These are phyloP conservation scores for Tethea ocularis DNA, from an alignment of 2,888 invertebrate genomes.

Conservation along the genomic window DNA sequence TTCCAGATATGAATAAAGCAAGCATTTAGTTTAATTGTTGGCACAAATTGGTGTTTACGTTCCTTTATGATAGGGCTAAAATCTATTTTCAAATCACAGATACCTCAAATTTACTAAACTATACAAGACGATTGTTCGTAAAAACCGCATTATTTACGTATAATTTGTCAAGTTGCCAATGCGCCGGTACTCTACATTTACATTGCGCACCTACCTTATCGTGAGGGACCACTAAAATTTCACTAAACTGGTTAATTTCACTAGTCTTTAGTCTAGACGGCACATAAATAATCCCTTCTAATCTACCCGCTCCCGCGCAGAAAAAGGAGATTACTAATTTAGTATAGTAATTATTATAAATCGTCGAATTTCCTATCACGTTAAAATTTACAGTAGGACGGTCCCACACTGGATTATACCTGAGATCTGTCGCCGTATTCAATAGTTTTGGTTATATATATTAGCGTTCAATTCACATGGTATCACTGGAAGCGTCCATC, in stretches of 20 bases:
- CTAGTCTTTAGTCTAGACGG: constrained; percentile 74
- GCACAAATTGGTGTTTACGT: constrained; percentile 67
- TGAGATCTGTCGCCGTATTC: constrained; percentile 67
- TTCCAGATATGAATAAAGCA: constrained; percentile 17
- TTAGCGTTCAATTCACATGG: constrained; percentile 64
- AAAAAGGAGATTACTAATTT: constrained; percentile 41
- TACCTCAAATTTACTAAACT: constrained; percentile 35
- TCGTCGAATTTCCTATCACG: constrained; percentile 71
- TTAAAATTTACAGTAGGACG: constrained; percentile 78
- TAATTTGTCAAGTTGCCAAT: constrained; percentile 62
- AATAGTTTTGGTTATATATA: constrained; percentile 60
- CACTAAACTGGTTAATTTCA: constrained; percentile 71
- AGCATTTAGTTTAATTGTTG: constrained; percentile 54
- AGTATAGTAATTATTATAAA: constrained; percentile 46
- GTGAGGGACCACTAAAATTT: constrained; percentile 70
- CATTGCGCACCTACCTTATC: constrained; percentile 55
- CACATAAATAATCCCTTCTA: constrained; percentile 62
- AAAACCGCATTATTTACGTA: constrained; percentile 17
- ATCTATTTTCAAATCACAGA: constrained; percentile 58
- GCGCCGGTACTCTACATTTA: constrained; percentile 55
- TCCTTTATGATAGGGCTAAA: constrained; percentile 46
- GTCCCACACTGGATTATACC: constrained; percentile 77
- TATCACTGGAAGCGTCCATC: constrained; percentile 62
- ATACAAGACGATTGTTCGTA: constrained; percentile 39
- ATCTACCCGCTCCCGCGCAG: constrained; percentile 47